Percentiles rank a stretch among this genome's conserved stretches.
Evolutionary conservation across 1,140 invertebrate species (phyloP).

Genomic region (Pseudomyrmex pallidus): DNA sequence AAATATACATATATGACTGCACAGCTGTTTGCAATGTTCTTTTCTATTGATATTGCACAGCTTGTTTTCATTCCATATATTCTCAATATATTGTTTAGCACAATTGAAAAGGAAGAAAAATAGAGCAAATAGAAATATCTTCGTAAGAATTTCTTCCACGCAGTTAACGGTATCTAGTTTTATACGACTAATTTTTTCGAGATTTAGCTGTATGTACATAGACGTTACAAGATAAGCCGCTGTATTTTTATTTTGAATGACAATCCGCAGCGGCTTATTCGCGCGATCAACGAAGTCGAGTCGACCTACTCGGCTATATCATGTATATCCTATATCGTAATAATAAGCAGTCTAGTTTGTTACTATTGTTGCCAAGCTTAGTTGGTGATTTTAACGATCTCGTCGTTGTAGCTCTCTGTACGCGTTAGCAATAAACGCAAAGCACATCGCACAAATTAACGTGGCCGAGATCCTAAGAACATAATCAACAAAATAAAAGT

Average conservation of each 20-base stretch:
- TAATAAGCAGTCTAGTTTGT: slow-evolving; percentile 63
- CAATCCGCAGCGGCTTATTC: slow-evolving; percentile 29
- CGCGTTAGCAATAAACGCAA: slow-evolving; percentile 34
- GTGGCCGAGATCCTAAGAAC: slow-evolving; percentile 21
- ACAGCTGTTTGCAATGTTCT: slow-evolving; percentile 35
- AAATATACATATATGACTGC: slow-evolving; percentile 1
- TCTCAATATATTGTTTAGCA: slow-evolving; percentile 6
- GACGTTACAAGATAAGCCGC: slow-evolving; percentile 27
- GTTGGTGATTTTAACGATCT: slow-evolving; percentile 58
- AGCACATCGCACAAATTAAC: slow-evolving; percentile 65
- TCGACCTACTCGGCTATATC: slow-evolving; percentile 6
- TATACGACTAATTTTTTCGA: slow-evolving; percentile 75
- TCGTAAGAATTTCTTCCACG: slow-evolving; percentile 69
- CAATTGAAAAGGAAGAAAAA: background rate
- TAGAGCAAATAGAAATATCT: slow-evolving; percentile 22
- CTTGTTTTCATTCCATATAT: slow-evolving; percentile 24
- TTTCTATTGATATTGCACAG: slow-evolving; percentile 45
- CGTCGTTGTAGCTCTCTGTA: slow-evolving; percentile 33
- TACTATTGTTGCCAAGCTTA: slow-evolving; percentile 44
- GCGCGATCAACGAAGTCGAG: slow-evolving; percentile 49
- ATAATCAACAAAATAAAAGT: slow-evolving; percentile 27
- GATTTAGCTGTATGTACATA: slow-evolving; percentile 67
- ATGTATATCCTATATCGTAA: slow-evolving; percentile 48
- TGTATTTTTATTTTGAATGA: slow-evolving; percentile 45
- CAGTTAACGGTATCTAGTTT: slow-evolving; percentile 71